Conservation (phyloP, 2,113 vertebrate species). For the Paracanthobrama guichenoti region DNA sequence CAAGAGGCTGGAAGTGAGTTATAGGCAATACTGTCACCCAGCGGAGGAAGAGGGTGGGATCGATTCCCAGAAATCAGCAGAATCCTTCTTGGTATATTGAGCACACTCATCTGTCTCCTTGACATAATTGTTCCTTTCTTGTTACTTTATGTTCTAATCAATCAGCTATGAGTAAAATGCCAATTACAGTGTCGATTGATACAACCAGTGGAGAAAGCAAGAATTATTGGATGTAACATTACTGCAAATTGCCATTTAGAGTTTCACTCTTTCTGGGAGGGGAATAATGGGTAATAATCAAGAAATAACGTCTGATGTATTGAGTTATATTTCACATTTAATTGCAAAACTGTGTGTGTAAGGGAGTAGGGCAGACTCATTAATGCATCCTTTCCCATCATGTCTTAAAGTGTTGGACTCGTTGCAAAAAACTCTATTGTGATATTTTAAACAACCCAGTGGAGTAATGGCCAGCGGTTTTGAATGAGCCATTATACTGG, state of each 20-base stretch:
- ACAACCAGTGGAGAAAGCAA: conserved; percentile 76
- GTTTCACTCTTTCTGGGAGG: conserved; percentile 64
- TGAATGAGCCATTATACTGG: conserved; percentile 17
- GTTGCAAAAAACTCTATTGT: conserved; percentile 39
- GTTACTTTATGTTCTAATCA: conserved; percentile 89
- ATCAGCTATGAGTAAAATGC: conserved; percentile 83
- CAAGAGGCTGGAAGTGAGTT: conserved; percentile 52
- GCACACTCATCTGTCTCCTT: conserved; percentile 76
- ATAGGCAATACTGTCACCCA: conserved; percentile 58
- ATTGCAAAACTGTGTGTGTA: conserved; percentile 63
- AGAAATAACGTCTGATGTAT: conserved; percentile 74
- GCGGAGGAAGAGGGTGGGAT: conserved; percentile 61
- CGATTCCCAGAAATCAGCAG: conserved; percentile 73
- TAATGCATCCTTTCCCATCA: conserved; percentile 41
- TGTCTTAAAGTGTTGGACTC: conserved; percentile 47
- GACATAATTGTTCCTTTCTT: conserved; percentile 83
- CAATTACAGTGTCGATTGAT: conserved; percentile 83
- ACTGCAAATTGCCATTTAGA: conserved; percentile 82
- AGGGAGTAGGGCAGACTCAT: conserved; percentile 43
- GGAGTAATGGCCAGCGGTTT: conserved; percentile 32
- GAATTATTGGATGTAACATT: conserved; percentile 81
- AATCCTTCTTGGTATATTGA: conserved; percentile 65
- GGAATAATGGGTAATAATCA: conserved; percentile 75
- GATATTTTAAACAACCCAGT: conserved; percentile 44
- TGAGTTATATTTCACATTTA: conserved; percentile 71